Conservation (phyloP, 64 coral and sea anemone species). For the Stichodactyla helianthus region DNA sequence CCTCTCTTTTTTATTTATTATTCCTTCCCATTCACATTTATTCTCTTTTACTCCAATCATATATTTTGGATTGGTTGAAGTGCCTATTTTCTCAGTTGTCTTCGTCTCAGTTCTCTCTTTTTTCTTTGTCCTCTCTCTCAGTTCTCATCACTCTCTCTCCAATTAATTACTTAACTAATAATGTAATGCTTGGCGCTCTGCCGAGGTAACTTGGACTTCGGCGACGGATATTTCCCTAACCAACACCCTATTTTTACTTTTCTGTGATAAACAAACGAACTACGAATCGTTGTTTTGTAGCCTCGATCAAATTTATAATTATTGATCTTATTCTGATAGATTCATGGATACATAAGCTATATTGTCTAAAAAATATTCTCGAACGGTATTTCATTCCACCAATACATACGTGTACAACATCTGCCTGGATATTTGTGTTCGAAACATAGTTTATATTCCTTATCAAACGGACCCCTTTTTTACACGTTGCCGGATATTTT, state of each 20-base stretch:
- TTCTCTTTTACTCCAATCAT: neutral
- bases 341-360: neutral
- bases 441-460: neutral
- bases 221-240: neutral
- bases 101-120: neutral
- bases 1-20: too few species aligned
- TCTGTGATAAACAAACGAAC: neutral
- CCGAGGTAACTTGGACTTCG: too few species aligned
- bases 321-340: neutral
- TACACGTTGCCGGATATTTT: neutral
- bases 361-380: neutral
- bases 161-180: neutral
- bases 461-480: neutral
- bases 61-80: too few species aligned
- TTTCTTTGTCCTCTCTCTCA: neutral
- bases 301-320: neutral
- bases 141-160: neutral
- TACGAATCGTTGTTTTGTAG: neutral
- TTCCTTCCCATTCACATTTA: too few species aligned
- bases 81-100: too few species aligned
- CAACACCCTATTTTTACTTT: neutral
- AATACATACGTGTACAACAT: neutral
- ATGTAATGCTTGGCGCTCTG: neutral
- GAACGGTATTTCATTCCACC: neutral
- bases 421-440: neutral